Base-by-base conservation (phyloP, 23 tunicate genomes). In the Clavelina lepadiformis region DNA sequence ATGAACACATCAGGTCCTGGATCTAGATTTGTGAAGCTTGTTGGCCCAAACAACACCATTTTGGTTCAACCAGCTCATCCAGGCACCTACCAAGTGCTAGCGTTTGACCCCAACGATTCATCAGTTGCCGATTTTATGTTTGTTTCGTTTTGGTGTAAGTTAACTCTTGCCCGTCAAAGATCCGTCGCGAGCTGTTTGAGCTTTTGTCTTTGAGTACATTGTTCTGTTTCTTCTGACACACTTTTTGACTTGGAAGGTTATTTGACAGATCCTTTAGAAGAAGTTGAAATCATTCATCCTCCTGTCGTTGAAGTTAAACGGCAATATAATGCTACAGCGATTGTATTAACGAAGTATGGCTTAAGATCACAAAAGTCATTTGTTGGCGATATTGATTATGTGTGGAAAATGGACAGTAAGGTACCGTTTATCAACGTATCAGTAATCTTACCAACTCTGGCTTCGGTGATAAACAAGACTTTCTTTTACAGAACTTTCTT, bases 131-230 rank as follows among this genome's bases (percentile, higher is more conserved):
- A 69, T 36, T 61, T 47, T 6, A 59, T 79, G 23, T 27, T 68
- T 5, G 81, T 82, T 19, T 46, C 58, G 29, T 82, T 82, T 44
- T 74, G 79, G 71, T 74, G 91, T 82, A 66, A 82, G 91, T 78
- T 15, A 28, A 21, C 38, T 60, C n/a, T 24, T 8, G 66, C 31
- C 7, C 13, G 20, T 61, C 18, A 11, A 61, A 7, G 52, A 19
- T 31, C 51, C 8, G 46, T 31, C 67, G 15, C 67, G 13, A 65
- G 22, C 33, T 19, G 19, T 5, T 20, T 51, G 15, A 13, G 64
- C 7, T 28, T 34, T 27, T 2, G 18, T 55, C 8, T 55, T 19
- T 19, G 26, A 19, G 22, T 55, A 5, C 23, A 28, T 15, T 58
- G 64, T 24, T 30, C 28, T 28, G 31, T 58, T 34, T 58, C 8